Base-by-base conservation (phyloP, 2,113 vertebrate genomes). In the Prionailurus bengalensis region DNA sequence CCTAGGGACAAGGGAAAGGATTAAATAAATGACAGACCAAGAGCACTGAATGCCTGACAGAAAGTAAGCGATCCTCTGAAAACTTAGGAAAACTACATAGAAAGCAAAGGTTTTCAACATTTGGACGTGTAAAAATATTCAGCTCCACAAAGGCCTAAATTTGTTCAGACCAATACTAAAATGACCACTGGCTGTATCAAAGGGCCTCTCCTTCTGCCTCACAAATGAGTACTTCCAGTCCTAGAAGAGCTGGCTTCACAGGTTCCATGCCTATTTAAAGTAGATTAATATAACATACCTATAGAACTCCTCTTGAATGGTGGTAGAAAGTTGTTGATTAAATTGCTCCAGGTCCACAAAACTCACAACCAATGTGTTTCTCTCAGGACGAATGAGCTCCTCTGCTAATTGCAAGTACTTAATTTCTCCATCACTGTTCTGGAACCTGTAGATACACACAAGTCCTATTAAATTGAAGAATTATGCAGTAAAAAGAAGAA, bases 291-390 rank as follows among this genome's bases (percentile, higher is more conserved):
- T 3, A 63, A 29, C 91, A 71, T 96, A 99, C 99, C 99, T 99
- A 98, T 99, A 99, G 97, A 99, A 99, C 80, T 99, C 99, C 97
- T 99, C 99, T 98, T 99, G 99, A 96, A 99, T 96, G 94, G 99
- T 99, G 88, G 99, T 99, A 15, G 99, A 99, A 97, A 99, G 99
- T 96, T 99, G 99, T 98, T 99, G 99, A 97, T 99, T 99, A 98
- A 99, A 99, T 89, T 99, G 99, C 95, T 99, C 99, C 98, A 99
- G 96, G 96, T 99, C 99, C 0, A 96, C 98, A 98, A 99, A 99
- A 99, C 99, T 99, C n/a, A 99, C 99, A 15, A 99, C 97, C 97
- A 99, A 86, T 0, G 99, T 99, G 98, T 99, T 99, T 94, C 99
- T 99, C 98, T 99, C 99, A 0, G 99, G 99, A 73, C 99, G 99